Percentiles rank a stretch among this genome's conserved stretches.
These are phyloP conservation scores for Thera britannica DNA, from an alignment of 2,888 invertebrate genomes.

Conservation along the genomic window DNA sequence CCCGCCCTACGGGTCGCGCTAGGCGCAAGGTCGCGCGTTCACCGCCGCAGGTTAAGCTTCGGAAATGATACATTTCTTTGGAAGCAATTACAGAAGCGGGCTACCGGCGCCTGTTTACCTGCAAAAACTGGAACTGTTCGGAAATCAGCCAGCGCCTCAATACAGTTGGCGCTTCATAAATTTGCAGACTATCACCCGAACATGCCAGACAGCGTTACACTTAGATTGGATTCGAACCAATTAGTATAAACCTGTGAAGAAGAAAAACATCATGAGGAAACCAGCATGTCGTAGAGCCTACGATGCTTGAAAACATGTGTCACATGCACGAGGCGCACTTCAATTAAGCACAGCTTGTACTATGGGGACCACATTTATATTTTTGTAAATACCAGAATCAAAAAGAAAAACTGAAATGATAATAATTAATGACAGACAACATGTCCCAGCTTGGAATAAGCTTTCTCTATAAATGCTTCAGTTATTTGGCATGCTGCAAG, in stretches of 20 bases:
- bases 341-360: too few relatives aligned
- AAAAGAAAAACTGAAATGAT: too few relatives aligned
- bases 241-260: too few relatives aligned
- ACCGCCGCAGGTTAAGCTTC: constrained; percentile 55
- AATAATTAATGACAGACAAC: neutral
- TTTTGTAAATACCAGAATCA: too few relatives aligned
- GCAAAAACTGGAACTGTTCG: neutral
- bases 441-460: neutral
- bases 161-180: neutral
- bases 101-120: neutral
- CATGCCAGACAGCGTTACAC: too few relatives aligned
- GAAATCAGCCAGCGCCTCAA: neutral
- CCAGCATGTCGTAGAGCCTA: too few relatives aligned
- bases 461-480: constrained; percentile 26
- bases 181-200: neutral
- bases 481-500: constrained; percentile 22
- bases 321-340: too few relatives aligned
- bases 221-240: too few relatives aligned
- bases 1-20: constrained; percentile 64
- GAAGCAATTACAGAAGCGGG: constrained; percentile 12
- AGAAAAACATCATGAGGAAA: too few relatives aligned
- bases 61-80: constrained; percentile 36
- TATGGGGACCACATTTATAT: too few relatives aligned
- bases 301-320: too few relatives aligned
- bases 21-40: constrained; percentile 72